Evolutionary conservation across 1,140 invertebrate genomes (phyloP), one percentile per base, ranked within the genome.

Genomic region (Penaeus vannamei): DNA sequence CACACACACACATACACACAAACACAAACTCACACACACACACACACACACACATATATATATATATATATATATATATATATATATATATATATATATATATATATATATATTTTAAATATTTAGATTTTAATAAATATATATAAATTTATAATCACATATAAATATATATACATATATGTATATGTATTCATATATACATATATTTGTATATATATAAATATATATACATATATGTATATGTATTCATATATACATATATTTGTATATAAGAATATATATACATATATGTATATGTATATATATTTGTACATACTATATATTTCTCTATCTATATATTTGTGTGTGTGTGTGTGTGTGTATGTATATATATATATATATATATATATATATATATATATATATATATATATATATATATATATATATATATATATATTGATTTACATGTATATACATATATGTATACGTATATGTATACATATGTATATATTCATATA

Each of bases 141-240:
- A 82, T 82, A 82, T 53, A 82, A 53, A 82, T 82, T 7, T 82
- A 60, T 82, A 82, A 7, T 53, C 53, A 53, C 53, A 82, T 82
- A 82, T 82, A 53, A 53, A 60, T 82, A 82, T 82, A 82, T 82
- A 82, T 82, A 82, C 53, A 60, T 82, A 82, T 82, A 82, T 82
- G 53, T 82, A 82, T 53, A 82, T 53, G 53, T 53, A 82, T 53
- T 53, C 53, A 82, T 53, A 82, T 82, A 82, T 82, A 82, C 53
- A 82, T 82, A 82, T 82, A 82, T 82, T 53, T 82, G 53, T 82
- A 82, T 82, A 82, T 82, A 82, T 82, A 82, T 82, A 82, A 53
- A 60, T 82, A 82, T 82, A 82, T 82, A 82, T 82, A 82, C 53
- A 60, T 82, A 60, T 82, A 60, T 82, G 53, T 82, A 60, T 82